Evolutionary conservation across 2,797 vertebrate species (phyloP), one percentile per base, ranked within the genome.

Genomic region (Neopelma chrysocephalum): DNA sequence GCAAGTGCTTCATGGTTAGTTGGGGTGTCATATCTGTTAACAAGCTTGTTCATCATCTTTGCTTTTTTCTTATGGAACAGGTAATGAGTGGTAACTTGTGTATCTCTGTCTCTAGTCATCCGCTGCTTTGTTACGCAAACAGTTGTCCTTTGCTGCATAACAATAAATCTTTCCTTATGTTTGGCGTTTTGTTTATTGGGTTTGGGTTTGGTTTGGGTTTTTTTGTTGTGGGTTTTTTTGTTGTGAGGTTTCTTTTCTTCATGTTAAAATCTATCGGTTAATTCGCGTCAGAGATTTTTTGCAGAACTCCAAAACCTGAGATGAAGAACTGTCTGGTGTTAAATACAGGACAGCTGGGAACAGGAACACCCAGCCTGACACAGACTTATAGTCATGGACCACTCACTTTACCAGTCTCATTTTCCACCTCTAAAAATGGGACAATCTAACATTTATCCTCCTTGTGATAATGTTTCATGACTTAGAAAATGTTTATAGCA

Each of bases 21-120:
- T 94, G 82, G 89, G 87, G 89, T 95, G 79, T 96, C 90, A 38
- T 76, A 62, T 82, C 81, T 93, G 73, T 91, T 96, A 95, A 89
- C 70, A 93, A 71, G 21, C 89, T 92, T 93, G 50, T 94, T 91
- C 89, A 84, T 96, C 80, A 95, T 93, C 72, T 78, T 89, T 87
- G 47, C 36, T 66, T 89, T 87, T 69, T 92, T 53, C 81, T 90
- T 89, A 65, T 50, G 54, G 56, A 78, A 58, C 89, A 95, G 69
- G 82, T 95, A 94, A 65, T 78, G 92, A 95, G 83, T 92, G 79
- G 34, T 64, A 96, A 94, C 48, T 71, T 54, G 53, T 62, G 42
- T 32, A 71, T 65, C 60, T 66, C 48, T 89, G 89, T 62, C 62
- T 90, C 43, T 47, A 73, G 36, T 76, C 51, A 88, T 68, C 48